Base-by-base conservation (phyloP, 1,140 invertebrate genomes). In the Galleria mellonella region DNA sequence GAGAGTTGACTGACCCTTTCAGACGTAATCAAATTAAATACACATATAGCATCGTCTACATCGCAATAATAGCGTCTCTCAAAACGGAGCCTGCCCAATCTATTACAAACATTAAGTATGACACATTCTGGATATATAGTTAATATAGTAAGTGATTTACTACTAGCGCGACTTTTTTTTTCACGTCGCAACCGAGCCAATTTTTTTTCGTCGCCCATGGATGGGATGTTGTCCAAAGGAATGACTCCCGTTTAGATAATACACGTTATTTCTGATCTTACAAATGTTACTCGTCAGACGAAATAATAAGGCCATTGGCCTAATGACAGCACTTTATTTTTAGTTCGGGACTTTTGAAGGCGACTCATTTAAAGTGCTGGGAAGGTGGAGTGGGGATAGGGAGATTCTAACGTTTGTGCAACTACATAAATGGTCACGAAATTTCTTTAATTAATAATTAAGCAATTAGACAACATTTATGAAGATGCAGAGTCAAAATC, bases 301-400 rank as follows among this genome's bases (percentile, higher is more conserved):
- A 67, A 74, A 78, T 79, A 75, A 82, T 77, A 83, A 76, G 77
- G 78, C 75, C 78, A 67, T 73, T 77, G 78, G 75, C 78, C 78
- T 76, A 77, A 79, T 77, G 78, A 79, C 75, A 79, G 73, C 36
- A 32, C 43, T 49, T 68, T 83, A 79, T 77, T 74, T 79, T 79
- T 78, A 77, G 68, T 64, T 35, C 28, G 61, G 51, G 54, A 67
- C 66, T 68, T 66, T 72, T 68, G 62, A 68, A 62, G 55, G 55
- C 62, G 72, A 66, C 65, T 48, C 55, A 45, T 61, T 66, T 62
- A 59, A n/a, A n/a, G 62, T 65, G 54, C 50, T 36, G 13, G 13
- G 32, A 47, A 56, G 60, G 56, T 61, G 62, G 56, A 51, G 55
- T 32, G 40, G 39, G 29, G 2, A 6, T 23, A 2, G 2, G 17